phyloP scores from a whole-genome alignment of 2,113 vertebrate species.

The Apistogramma diplotaenia region DNA sequence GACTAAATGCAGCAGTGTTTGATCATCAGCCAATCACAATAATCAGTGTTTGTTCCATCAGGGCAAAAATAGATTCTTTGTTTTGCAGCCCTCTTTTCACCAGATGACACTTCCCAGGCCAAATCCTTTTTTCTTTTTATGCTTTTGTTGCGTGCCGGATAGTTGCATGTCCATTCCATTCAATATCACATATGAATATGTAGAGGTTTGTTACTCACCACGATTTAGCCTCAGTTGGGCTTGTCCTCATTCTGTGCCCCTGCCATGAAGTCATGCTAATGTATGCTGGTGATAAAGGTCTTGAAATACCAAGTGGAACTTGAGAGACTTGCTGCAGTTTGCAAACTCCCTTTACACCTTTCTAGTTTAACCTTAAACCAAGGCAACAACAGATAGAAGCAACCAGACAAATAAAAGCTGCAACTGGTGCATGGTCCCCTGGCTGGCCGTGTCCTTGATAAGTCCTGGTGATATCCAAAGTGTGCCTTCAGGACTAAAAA shows the following conservation, averaged over 20 bases:
- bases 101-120: conserved; percentile 2
- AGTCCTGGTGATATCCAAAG: conserved; percentile 30
- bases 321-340: background rate
- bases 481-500: conserved; percentile 34
- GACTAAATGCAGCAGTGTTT: conserved; percentile 45
- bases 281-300: conserved; percentile 6
- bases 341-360: background rate
- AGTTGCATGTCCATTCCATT: background rate
- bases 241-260: conserved; percentile 13
- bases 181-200: conserved; percentile 23
- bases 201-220: conserved; percentile 9
- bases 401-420: conserved; percentile 11
- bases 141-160: background rate
- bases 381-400: conserved; percentile 2
- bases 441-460: conserved; percentile 54
- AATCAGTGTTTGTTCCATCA: conserved; percentile 32
- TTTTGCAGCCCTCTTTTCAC: conserved; percentile 13
- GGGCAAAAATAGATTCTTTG: conserved; percentile 47
- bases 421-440: conserved; percentile 3
- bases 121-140: background rate
- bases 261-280: conserved; percentile 9
- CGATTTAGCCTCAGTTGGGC: conserved; percentile 7
- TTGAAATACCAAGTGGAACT: conserved; percentile 28
- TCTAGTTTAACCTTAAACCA: conserved; percentile 2
- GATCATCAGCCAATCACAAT: conserved; percentile 61